Base-by-base conservation (phyloP, 2,888 invertebrate species). In the Rhodophaea formosa region DNA sequence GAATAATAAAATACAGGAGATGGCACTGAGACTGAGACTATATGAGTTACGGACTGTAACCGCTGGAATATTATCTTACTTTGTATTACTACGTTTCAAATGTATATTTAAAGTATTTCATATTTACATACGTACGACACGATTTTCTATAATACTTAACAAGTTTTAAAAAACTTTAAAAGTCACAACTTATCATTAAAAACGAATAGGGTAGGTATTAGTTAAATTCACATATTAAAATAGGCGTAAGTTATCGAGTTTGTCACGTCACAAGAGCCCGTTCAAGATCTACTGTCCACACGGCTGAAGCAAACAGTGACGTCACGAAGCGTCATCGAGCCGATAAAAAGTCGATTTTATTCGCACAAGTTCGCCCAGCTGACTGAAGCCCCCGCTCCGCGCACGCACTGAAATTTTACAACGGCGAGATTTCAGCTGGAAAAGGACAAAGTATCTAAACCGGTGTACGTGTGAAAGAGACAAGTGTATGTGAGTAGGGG, bases 321-420 rank as follows among this genome's bases (percentile, higher is more conserved):
- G 91, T 90, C 91, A 91, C 87, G 84, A 74, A 84, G 88, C 89
- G 90, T 90, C 90, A 90, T 83, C 81, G 80, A 81, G 79, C 85
- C 87, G 88, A 90, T 90, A 90, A 91, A 90, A 90, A 90, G 90
- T 89, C 89, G 89, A 90, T 91, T 90, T 89, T 86, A 87, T 87
- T 88, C 88, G 88, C 86, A 85, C 86, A 88, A 88, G 88, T 91
- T 89, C 88, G 86, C 86, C 88, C 91, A 90, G 91, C 91, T 90
- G 90, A 90, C 89, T 90, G 88, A 75, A 70, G 72, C 79, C 82
- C 80, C 77, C 82, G 62, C 70, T 77, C 77, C 80, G 76, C 70
- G 72, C 79, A 83, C 82, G 80, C 82, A 80, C 81, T 74, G 82
- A 86, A 84, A 81, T 84, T 84, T 84, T 86, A 82, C 80, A 79